phyloP scores from a whole-genome alignment of 2,113 vertebrate species.

The Callopanchax toddi region DNA sequence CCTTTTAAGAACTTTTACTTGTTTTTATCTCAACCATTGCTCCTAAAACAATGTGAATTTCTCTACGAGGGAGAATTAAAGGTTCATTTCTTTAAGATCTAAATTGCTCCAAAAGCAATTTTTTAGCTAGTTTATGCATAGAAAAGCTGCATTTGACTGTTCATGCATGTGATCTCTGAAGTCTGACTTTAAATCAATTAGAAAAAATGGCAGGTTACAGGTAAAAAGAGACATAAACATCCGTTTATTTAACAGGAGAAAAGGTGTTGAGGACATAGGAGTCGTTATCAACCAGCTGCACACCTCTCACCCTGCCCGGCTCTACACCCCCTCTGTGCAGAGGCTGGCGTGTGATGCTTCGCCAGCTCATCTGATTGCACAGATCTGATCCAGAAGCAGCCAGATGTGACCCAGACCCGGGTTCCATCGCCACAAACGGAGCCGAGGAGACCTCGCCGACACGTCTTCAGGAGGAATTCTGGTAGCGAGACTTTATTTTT shows the following conservation, averaged over 20 bases:
- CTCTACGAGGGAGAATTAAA: too few relatives aligned
- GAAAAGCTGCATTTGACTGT: too few relatives aligned
- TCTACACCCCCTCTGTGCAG: constrained; percentile 22
- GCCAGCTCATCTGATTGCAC: constrained; percentile 65
- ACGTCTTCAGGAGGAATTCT: background rate
- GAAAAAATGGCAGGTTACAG: constrained; percentile 2
- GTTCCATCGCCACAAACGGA: constrained; percentile 40
- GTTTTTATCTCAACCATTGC: too few relatives aligned
- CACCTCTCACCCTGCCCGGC: constrained; percentile 34
- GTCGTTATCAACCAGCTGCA: constrained; percentile 65
- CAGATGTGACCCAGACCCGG: constrained; percentile 65
- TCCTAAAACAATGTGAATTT: too few relatives aligned
- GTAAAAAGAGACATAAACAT: background rate
- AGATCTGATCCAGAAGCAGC: constrained; percentile 56
- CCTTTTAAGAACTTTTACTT: too few relatives aligned
- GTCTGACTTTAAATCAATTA: constrained; percentile 21
- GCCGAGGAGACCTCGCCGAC: constrained; percentile 27
- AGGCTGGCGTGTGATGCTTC: constrained; percentile 55
- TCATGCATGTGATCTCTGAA: background rate
- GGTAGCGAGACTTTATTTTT: background rate
- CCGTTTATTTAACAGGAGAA: constrained; percentile 20
- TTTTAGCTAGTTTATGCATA: background rate
- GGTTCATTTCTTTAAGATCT: too few relatives aligned
- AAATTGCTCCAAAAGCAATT: too few relatives aligned
- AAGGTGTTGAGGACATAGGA: constrained; percentile 34